Evolutionary conservation across 2,797 vertebrate species (phyloP).

Genomic region (Myotis findleyi): DNA sequence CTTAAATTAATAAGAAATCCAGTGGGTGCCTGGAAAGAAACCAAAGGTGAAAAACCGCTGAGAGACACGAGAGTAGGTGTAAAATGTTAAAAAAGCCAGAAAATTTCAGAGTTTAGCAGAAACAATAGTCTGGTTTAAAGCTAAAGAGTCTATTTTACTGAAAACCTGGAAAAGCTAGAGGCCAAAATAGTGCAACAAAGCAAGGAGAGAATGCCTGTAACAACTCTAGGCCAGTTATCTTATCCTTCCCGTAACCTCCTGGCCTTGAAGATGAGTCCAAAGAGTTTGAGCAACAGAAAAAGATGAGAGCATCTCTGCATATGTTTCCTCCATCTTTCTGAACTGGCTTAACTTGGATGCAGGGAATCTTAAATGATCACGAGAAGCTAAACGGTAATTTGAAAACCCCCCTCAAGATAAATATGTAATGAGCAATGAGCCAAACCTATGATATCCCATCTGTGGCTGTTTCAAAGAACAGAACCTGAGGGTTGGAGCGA

Average conservation of each 20-base stretch:
- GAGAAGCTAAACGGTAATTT: conserved; percentile 59
- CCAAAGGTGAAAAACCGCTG: not conserved
- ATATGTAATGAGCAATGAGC: conserved; percentile 64
- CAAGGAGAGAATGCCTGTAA: not conserved
- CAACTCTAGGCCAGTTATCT: not conserved
- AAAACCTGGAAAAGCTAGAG: not conserved
- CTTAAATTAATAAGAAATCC: not conserved
- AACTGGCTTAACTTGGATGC: conserved; percentile 39
- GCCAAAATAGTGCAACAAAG: not conserved
- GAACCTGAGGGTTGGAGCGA: conserved; percentile 42
- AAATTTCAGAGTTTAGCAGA: not conserved
- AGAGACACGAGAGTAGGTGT: not conserved
- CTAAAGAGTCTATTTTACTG: not conserved
- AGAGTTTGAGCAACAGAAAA: not conserved
- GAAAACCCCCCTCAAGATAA: conserved; percentile 51
- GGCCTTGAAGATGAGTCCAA: not conserved
- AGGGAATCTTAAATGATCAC: conserved; percentile 60
- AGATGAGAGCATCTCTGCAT: not conserved
- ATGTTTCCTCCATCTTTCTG: conserved; percentile 54
- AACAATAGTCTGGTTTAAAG: not conserved
- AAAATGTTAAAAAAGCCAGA: conserved; percentile 29
- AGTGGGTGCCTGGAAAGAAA: not conserved
- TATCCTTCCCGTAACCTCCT: not conserved
- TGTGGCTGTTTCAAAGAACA: conserved; percentile 50
- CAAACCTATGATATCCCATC: conserved; percentile 26